Base-by-base conservation (phyloP, 2,888 invertebrate species). In the Lycophotia porphyrea region DNA sequence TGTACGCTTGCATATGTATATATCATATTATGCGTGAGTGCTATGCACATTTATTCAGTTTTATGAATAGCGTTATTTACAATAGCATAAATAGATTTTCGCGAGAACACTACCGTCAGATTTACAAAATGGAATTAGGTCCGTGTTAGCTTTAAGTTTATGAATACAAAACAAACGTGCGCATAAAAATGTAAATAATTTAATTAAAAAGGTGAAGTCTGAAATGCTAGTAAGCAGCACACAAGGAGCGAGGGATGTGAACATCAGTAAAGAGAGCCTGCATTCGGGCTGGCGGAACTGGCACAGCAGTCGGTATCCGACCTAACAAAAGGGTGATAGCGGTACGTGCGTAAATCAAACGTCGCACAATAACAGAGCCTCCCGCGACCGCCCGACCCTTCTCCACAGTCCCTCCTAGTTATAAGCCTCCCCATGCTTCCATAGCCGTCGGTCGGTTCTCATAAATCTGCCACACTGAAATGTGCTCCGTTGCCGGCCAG, bases 291-390 rank as follows among this genome's bases (percentile, higher is more conserved):
- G 89, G 90, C 94, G 94, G 94, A 94, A 94, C 93, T 93, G 93
- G 94, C 93, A 94, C 94, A 94, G 93, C 94, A 95, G 95, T 93
- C 93, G 93, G 95, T 94, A 94, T 95, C 94, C 95, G 93, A 92
- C 91, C 93, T 93, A 95, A 96, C 96, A 96, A 96, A 95, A 95
- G 96, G 96, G 95, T 95, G 96, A 96, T 95, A 95, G 95, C 95
- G 94, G 94, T 95, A 92, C 94, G 94, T 96, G 95, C 95, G 96
- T 96, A 96, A 96, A 96, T 96, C 96, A 96, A 96, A 95, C 95
- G 95, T 95, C 95, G 95, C 92, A 96, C 95, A 96, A 96, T 96
- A 96, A 95, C 95, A 94, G 93, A 90, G 90, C 93, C 95, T 92
- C 94, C 94, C 94, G 92, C 91, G 88, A 88, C 91, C 92, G 88